Base-by-base conservation (phyloP, 1,140 invertebrate species). In the Colletes gigas region DNA sequence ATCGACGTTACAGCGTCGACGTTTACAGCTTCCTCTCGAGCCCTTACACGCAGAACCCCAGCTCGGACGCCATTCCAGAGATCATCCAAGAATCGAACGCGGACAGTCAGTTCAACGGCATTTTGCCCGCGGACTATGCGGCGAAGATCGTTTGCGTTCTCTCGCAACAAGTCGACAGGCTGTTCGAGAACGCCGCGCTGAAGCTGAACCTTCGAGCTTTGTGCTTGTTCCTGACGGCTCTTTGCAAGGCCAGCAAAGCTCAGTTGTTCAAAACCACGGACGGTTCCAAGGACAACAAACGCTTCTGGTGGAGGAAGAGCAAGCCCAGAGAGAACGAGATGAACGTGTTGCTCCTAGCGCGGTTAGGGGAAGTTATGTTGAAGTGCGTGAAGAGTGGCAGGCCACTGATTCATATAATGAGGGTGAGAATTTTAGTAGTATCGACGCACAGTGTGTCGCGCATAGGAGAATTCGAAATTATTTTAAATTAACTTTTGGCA, bases 341-440 rank as follows among this genome's bases (percentile, higher is more conserved):
- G 67, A 93, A 93, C 59, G 88, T 92, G 12, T 89, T 96, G n/a
- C 94, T 98, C 1, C 91, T 99, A 3, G 96, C 97, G 86, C 94
- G 98, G 59, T 95, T 98, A 52, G 97, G 97, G 0, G 97, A 98
- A 91, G 96, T 98, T 0, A 97, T 98, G 85, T 93, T 98, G 73
- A 96, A 97, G 85, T 97, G 97, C 70, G 96, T 98, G 0, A 95
- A 97, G 80, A 97, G 97, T 84, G 97, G 97, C 1, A 92, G 98
- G 9, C 98, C 98, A 0, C 93, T 99, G 41, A 95, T 98, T 65
- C 98, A 99, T 89, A 96, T 98, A 21, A 97, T 99, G 95, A 96
- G 96, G 83, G 94, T 93, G 75, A 85, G n/a, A 50, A 6, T 1
- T 41, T 39, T 50, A 4, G 10, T 3, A 12, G 50, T 50, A 44